Percentiles rank a stretch among this genome's conserved stretches.
Conservation (phyloP, 2,888 invertebrate genomes). For the Pedicia rivosa region DNA sequence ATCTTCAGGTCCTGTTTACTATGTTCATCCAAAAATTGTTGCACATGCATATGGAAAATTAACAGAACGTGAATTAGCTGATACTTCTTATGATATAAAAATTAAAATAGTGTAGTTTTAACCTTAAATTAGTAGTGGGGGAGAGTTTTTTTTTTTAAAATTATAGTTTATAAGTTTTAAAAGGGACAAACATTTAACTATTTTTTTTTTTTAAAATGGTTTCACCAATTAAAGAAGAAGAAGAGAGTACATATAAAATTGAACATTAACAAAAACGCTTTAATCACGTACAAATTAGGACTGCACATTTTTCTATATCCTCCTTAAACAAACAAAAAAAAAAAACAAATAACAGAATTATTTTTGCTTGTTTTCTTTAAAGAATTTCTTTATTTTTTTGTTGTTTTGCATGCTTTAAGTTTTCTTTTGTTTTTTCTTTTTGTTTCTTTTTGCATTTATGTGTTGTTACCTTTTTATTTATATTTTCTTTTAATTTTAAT, state of each 20-base stretch:
- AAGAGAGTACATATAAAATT: too few relatives aligned
- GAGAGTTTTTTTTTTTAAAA: not conserved
- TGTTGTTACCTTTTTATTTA: not conserved
- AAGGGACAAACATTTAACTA: too few relatives aligned
- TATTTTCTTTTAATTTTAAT: not conserved
- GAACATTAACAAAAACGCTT: too few relatives aligned
- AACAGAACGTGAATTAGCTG: constrained; percentile 23
- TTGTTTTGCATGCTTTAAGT: too few relatives aligned
- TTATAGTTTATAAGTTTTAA: too few relatives aligned
- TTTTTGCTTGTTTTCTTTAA: too few relatives aligned
- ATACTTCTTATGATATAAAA: constrained; percentile 30
- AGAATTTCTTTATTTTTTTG: too few relatives aligned
- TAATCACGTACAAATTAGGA: too few relatives aligned
- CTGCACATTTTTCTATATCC: too few relatives aligned
- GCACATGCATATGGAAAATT: constrained; percentile 27
- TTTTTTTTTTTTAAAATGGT: not conserved
- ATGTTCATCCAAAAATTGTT: constrained; percentile 25
- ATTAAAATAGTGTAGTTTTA: constrained; percentile 27
- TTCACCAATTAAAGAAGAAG: not conserved
- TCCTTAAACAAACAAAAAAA: too few relatives aligned
- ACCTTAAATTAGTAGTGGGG: not conserved
- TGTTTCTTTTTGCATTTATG: not conserved
- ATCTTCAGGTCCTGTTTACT: constrained; percentile 21
- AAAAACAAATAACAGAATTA: too few relatives aligned
- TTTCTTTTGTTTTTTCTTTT: too few relatives aligned